These are phyloP conservation scores for Nomada fabriciana DNA, from an alignment of 2,888 invertebrate species.

Conservation along the genomic window DNA sequence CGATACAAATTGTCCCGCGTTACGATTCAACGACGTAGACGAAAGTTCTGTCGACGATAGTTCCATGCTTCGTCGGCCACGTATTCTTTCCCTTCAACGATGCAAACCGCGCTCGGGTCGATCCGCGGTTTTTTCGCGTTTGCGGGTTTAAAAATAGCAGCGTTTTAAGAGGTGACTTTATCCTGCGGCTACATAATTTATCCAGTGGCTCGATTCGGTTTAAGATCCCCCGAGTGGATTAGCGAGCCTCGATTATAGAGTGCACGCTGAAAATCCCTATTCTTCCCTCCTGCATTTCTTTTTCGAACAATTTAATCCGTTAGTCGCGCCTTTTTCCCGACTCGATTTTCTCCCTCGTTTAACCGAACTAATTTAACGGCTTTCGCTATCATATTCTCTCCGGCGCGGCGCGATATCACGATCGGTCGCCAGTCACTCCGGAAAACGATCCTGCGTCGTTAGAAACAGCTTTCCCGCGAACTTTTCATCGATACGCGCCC, in stretches of 20 bases:
- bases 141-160: background rate
- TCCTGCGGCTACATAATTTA: slow-evolving; percentile 30
- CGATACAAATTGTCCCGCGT: slow-evolving; percentile 9
- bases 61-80: background rate
- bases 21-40: slow-evolving; percentile 19
- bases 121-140: background rate
- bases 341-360: slow-evolving; percentile 15
- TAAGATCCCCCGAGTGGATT: slow-evolving; percentile 15
- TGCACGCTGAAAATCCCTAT: background rate
- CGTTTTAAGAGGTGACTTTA: background rate
- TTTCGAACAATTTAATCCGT: background rate
- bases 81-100: slow-evolving; percentile 7
- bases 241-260: slow-evolving; percentile 24
- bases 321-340: background rate
- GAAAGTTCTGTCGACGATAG: slow-evolving; percentile 20
- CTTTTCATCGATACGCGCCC: slow-evolving; percentile 51
- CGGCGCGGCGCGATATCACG: background rate
- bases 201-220: slow-evolving; percentile 16
- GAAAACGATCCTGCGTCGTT: slow-evolving; percentile 36
- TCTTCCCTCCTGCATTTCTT: no score
- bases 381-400: background rate
- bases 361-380: background rate
- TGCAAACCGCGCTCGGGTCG: background rate
- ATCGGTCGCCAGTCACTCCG: slow-evolving; percentile 16
- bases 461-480: slow-evolving; percentile 35